Percentiles rank a stretch among this genome's conserved stretches.
Conservation (phyloP, 2,888 invertebrate species). For the Eupithecia subumbrata region DNA sequence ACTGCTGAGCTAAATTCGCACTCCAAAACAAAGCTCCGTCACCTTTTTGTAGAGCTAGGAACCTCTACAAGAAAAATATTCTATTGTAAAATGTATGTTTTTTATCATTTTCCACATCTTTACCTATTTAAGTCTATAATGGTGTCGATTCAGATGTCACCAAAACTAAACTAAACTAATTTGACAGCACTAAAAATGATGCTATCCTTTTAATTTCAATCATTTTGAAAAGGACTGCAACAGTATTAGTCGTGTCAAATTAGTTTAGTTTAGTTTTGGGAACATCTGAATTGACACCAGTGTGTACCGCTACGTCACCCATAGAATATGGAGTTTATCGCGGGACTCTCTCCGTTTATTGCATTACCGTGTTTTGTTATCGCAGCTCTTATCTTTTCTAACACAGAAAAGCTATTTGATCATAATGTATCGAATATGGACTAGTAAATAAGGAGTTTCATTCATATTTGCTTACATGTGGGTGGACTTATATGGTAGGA, state of each 20-base stretch:
- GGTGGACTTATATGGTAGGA: background rate
- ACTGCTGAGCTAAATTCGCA: background rate
- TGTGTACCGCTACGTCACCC: background rate
- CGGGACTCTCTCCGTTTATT: constrained; percentile 9
- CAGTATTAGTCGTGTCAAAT: no score
- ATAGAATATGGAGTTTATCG: background rate
- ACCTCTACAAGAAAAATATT: background rate
- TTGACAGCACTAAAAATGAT: no score
- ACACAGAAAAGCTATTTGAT: constrained; percentile 48
- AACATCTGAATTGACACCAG: no score
- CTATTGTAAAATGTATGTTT: background rate
- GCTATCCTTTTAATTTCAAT: no score
- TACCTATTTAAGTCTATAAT: background rate
- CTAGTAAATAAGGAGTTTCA: constrained; percentile 5
- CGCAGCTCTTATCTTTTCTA: constrained; percentile 37
- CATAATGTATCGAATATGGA: constrained; percentile 27
- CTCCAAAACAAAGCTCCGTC: background rate
- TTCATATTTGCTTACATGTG: background rate
- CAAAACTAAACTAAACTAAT: no score
- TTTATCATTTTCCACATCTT: background rate
- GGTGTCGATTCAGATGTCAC: no score
- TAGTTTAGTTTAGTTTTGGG: no score
- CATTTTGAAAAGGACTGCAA: no score
- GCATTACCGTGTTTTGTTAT: constrained; percentile 32
- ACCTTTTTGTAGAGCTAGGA: background rate